Percentiles rank a stretch among this genome's conserved stretches.
These are phyloP conservation scores for Echeneis naucrates DNA, from an alignment of 2,797 vertebrate species.

Conservation along the genomic window DNA sequence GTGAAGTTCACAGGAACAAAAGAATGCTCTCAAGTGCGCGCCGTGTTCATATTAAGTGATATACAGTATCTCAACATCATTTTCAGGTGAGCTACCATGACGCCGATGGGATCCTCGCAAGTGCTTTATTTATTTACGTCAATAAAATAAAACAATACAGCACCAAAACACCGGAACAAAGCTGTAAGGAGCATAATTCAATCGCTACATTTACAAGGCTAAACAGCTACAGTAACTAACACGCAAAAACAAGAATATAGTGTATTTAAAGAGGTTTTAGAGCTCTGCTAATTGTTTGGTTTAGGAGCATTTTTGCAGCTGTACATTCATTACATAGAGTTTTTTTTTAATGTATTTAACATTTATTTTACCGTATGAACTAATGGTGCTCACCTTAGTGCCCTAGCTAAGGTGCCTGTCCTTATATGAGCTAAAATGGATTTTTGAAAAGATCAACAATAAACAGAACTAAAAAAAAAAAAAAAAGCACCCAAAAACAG, in stretches of 20 bases:
- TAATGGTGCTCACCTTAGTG: neutral
- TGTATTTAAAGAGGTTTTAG: neutral
- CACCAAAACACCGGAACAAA: neutral
- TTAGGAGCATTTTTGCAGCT: neutral
- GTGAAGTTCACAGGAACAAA: slow-evolving; percentile 32
- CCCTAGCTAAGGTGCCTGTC: neutral
- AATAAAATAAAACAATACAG: neutral
- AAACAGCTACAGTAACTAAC: neutral
- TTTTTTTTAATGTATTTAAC: neutral
- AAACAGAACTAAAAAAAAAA: neutral
- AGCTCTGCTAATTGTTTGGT: neutral
- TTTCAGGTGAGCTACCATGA: slow-evolving; percentile 11
- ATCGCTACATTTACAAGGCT: neutral
- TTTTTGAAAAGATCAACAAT: neutral
- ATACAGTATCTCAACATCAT: neutral
- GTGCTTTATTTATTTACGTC: neutral
- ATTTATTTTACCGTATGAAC: neutral
- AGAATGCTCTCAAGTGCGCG: neutral
- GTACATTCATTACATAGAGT: neutral
- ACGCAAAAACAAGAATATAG: neutral
- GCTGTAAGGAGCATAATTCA: neutral
- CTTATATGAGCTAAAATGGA: neutral
- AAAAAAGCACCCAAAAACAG: neutral
- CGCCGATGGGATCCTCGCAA: neutral
- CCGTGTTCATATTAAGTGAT: slow-evolving; percentile 16